Base-by-base conservation (phyloP, 2,888 invertebrate genomes). In the Spodoptera littoralis region DNA sequence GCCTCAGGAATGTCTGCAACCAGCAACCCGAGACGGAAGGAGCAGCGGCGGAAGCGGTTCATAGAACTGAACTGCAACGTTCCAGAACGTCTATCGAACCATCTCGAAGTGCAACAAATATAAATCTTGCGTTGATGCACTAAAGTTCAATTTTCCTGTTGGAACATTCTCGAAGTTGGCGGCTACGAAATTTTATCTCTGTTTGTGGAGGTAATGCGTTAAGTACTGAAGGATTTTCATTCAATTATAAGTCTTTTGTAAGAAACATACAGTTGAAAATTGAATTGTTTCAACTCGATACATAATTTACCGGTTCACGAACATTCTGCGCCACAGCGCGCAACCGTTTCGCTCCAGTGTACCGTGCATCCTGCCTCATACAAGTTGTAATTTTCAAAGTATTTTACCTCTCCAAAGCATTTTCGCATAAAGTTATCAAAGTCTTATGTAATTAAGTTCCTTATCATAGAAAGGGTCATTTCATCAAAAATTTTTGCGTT, bases 21-120 rank as follows among this genome's bases (percentile, higher is more conserved):
- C 86, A 92, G 92, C 92, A 93, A 93, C 91, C 90, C 93, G 93
- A 94, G 92, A 93, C 94, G 94, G 94, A 94, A 94, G 92, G 89
- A 92, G 90, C 87, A 82, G 83, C 92, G 89, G 90, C 94, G 94
- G 94, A 94, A 94, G 93, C 94, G 91, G 93, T 93, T 92, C 93
- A 92, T 91, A 88, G 89, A 92, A 92, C 87, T 82, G 77, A 78
- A 75, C 61, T 30, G 42, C 18, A 44, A 27, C 54, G 57, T 68
- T 72, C 74, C 58, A 77, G 76, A 90, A 90, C n/a, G 82, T 61
- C 84, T 48, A 54, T 62, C 74, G 79, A 73, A 73, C 72, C 70
- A 58, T 46, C 47, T 4, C 1, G 12, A 13, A 3, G 12, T 46
- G 27, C 41, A 30, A 11, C 48, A 36, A 86, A 79, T 79, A 57